Base-by-base conservation (phyloP, 2,797 vertebrate species). In the Echeneis naucrates region DNA sequence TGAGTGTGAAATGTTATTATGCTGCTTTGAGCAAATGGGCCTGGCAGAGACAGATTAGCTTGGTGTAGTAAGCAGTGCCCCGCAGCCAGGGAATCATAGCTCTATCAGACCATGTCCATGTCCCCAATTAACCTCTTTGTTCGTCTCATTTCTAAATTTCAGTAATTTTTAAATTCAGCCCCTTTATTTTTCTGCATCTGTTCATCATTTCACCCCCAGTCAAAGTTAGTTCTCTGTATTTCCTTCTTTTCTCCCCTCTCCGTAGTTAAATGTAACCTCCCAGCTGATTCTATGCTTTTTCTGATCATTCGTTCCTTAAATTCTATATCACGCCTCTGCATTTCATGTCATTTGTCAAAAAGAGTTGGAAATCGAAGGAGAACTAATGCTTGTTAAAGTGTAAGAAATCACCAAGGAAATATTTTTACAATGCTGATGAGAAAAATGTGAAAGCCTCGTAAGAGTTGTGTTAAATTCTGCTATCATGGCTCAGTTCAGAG, bases 1-100 rank as follows among this genome's bases (percentile, higher is more conserved):
- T 65, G 55, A 62, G 64, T 85, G 82, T 84, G 84, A 87, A 89
- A 81, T 75, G 72, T 74, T 83, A 89, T 89, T 90, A 85, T 53
- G 73, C 72, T 14, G 70, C 68, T 84, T 77, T 80, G 72, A 88
- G 81, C 71, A 47, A 85, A 72, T 75, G 75, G 84, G 56, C 37
- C 53, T 75, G 84, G 80, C 80, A 24, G 37, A 50, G 67, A 68
- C 74, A 86, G 81, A 91, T 85, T 87, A 84, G 52, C 48, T 42
- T 50, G 27, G 51, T 75, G 62, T 13, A 26, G 52, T 74, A 66
- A 73, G 62, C 51, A 47, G 8, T 53, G 59, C 59, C 79, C 63
- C n/a, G 61, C 38, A 80, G 78, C 66, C 57, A 74, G 45, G 17
- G 68, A 70, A 57, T 27, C 21, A 63, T 68, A 63, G 48, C 32